phyloP scores from a whole-genome alignment of 2,888 invertebrate species.

The Cheiracanthium punctorium region DNA sequence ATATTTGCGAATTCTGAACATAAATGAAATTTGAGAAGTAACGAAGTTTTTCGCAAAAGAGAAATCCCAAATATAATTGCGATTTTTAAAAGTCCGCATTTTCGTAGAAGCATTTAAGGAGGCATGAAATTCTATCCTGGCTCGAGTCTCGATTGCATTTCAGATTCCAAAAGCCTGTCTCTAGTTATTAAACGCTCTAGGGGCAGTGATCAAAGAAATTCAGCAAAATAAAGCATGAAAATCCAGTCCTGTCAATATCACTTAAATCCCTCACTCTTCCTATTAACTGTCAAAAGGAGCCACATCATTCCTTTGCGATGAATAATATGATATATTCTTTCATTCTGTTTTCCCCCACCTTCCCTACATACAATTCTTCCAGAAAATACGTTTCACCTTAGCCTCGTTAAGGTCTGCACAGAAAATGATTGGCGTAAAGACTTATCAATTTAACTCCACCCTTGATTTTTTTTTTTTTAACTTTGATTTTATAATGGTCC shows the following conservation, averaged over 20 bases:
- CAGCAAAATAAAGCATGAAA: background rate
- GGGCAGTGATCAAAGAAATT: background rate
- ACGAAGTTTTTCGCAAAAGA: no score
- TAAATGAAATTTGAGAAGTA: no score
- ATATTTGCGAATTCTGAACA: no score
- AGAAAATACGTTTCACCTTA: constrained; percentile 53
- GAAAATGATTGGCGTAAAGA: constrained; percentile 69
- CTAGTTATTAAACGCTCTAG: background rate
- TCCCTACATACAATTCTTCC: constrained; percentile 44
- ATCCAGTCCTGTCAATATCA: background rate
- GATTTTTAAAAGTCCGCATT: no score
- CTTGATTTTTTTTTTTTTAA: constrained; percentile 37
- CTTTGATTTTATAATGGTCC: constrained; percentile 32
- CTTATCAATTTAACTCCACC: constrained; percentile 70
- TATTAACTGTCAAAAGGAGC: constrained; percentile 36
- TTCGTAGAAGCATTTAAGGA: no score
- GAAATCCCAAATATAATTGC: no score
- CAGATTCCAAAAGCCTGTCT: background rate
- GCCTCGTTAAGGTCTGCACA: constrained; percentile 60
- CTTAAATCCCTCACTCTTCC: background rate
- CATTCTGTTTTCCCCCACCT: constrained; percentile 24
- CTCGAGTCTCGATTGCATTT: no score
- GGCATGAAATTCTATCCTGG: background rate
- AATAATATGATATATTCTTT: constrained; percentile 51
- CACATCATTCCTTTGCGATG: constrained; percentile 58